Percentiles rank a stretch among this genome's conserved stretches.
Evolutionary conservation across 2,113 vertebrate genomes (phyloP).

Genomic region (Gymnobelideus leadbeateri): DNA sequence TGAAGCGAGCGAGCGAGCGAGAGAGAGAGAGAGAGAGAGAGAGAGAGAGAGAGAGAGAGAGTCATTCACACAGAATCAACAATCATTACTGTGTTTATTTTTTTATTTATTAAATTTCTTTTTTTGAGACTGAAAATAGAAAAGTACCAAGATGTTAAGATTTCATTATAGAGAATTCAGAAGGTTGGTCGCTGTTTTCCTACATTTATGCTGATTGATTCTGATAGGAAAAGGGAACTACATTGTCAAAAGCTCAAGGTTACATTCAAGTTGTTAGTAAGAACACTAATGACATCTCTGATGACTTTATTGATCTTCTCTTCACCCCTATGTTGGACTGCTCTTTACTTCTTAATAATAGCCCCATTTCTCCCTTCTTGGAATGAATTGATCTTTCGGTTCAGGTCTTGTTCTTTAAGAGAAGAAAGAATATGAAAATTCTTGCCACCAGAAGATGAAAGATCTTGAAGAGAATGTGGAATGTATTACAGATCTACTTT

Average conservation of each 20-base stretch:
- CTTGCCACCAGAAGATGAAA: slow-evolving; percentile 66
- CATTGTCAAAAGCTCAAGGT: slow-evolving; percentile 31
- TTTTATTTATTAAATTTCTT: not conserved
- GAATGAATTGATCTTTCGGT: slow-evolving; percentile 74
- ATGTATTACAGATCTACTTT: slow-evolving; percentile 67
- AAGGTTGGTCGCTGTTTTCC: not conserved
- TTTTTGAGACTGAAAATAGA: slow-evolving; percentile 20
- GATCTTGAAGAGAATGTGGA: slow-evolving; percentile 54
- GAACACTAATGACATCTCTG: slow-evolving; percentile 11
- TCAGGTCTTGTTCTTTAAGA: slow-evolving; percentile 63
- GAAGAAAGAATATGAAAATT: slow-evolving; percentile 74
- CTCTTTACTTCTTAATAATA: slow-evolving; percentile 72
- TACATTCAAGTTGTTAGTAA: slow-evolving; percentile 58
- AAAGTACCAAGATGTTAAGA: slow-evolving; percentile 28
- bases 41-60: no score
- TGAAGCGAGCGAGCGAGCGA: not conserved
- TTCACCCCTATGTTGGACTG: slow-evolving; percentile 48
- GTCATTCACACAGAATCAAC: not conserved
- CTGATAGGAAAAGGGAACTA: not conserved
- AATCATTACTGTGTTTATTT: not conserved
- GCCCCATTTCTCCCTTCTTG: slow-evolving; percentile 61
- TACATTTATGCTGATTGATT: slow-evolving; percentile 29
- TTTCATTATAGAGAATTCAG: not conserved
- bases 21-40: no score
- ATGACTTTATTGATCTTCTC: slow-evolving; percentile 64